Evolutionary conservation across 2,797 vertebrate species (phyloP).

Genomic region (Eulemur rubriventer): DNA sequence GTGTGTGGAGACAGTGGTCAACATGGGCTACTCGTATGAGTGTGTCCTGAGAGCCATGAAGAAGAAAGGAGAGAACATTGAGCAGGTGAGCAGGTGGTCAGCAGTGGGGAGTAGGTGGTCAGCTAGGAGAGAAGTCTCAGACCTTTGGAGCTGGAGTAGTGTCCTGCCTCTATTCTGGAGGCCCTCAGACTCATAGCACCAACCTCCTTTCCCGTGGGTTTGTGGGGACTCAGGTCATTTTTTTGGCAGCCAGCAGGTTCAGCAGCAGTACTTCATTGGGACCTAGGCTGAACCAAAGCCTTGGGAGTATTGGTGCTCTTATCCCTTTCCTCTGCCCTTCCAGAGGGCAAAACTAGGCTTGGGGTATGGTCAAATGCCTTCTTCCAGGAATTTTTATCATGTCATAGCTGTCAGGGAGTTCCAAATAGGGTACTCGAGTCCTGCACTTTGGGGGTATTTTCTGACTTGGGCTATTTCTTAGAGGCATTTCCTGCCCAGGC

Average conservation of each 20-base stretch:
- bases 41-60: slow-evolving; percentile 96
- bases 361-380: neutral
- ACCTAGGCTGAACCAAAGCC: neutral
- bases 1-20: slow-evolving; percentile 94
- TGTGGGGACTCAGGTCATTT: neutral
- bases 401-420: neutral
- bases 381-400: neutral
- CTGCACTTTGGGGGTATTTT: neutral
- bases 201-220: neutral
- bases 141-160: neutral
- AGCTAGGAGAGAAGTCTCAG: neutral
- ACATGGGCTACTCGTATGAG: slow-evolving; percentile 97
- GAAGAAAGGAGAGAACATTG: slow-evolving; percentile 96
- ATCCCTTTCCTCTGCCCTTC: neutral
- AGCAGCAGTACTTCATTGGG: neutral
- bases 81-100: slow-evolving; percentile 89
- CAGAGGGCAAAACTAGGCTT: neutral
- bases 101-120: fast-evolving
- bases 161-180: neutral
- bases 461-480: neutral
- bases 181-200: neutral
- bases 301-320: neutral
- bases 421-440: neutral
- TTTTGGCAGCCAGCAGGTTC: neutral
- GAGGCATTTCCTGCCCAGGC: neutral